phyloP scores from a whole-genome alignment of 2,113 vertebrate genomes.

The Corythoichthys haematopterus region DNA sequence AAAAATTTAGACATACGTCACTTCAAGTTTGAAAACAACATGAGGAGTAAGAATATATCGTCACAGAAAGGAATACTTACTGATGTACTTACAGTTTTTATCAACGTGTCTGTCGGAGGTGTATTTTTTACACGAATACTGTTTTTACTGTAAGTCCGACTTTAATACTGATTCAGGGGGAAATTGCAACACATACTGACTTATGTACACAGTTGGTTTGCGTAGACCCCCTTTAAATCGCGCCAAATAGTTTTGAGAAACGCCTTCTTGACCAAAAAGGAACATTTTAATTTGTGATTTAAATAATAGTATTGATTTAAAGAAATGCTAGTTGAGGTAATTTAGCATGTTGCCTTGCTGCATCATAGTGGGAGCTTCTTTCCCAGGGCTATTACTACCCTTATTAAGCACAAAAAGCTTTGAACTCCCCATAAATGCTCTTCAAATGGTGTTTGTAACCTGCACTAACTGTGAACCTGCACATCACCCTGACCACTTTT shows the following conservation, averaged over 20 bases:
- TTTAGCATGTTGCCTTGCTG: too few species aligned
- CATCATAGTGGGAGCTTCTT: too few species aligned
- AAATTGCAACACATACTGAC: neutral
- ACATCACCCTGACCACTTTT: too few species aligned
- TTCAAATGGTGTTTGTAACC: too few species aligned
- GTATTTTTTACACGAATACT: too few species aligned
- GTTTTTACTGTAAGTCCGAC: neutral
- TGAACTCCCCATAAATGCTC: too few species aligned
- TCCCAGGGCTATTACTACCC: too few species aligned
- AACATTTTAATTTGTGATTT: neutral
- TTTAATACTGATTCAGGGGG: neutral
- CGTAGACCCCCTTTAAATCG: neutral
- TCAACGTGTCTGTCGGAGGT: neutral
- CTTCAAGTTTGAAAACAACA: neutral
- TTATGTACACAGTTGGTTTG: neutral
- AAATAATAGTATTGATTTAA: neutral
- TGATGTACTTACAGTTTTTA: neutral
- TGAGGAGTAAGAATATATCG: neutral
- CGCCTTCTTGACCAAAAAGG: neutral
- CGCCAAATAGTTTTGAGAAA: neutral
- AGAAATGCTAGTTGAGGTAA: too few species aligned
- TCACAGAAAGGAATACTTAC: neutral
- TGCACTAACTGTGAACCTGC: too few species aligned
- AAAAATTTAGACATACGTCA: neutral
- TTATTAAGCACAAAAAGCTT: too few species aligned